phyloP scores from a whole-genome alignment of 1,140 invertebrate species.

The Euglossa dilemma region DNA sequence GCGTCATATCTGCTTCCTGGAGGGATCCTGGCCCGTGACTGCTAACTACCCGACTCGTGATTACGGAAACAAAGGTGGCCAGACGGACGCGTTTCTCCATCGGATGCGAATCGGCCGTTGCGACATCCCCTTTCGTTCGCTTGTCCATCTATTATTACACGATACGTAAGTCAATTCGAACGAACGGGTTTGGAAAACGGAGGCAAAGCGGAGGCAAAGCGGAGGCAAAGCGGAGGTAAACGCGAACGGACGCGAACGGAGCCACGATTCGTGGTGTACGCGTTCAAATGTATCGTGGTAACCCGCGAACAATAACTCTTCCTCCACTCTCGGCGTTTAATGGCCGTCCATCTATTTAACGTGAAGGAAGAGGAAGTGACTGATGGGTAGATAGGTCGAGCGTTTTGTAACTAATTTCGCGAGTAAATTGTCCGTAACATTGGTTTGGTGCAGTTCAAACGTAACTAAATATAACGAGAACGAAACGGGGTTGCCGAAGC shows the following conservation, averaged over 20 bases:
- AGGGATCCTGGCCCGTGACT: constrained; percentile 64
- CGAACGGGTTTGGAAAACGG: not conserved
- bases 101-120: not conserved
- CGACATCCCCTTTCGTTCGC: not conserved
- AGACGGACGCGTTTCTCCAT: constrained; percentile 23
- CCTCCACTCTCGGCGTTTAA: constrained; percentile 77
- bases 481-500: constrained; percentile 46
- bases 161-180: not conserved
- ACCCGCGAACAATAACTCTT: constrained; percentile 82
- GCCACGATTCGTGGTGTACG: constrained; percentile 3
- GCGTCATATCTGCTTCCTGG: constrained; percentile 79
- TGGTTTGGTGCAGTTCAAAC: constrained; percentile 74
- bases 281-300: constrained; percentile 77
- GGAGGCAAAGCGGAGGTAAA: not conserved
- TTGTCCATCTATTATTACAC: not conserved
- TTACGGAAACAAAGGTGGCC: constrained; percentile 46
- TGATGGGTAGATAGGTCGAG: constrained; percentile 82
- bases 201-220: not conserved
- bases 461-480: constrained; percentile 63
- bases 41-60: constrained; percentile 56
- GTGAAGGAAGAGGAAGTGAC: constrained; percentile 82
- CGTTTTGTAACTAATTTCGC: constrained; percentile 82
- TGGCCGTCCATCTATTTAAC: constrained; percentile 79
- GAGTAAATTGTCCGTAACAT: constrained; percentile 83
- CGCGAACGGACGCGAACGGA: not conserved